These are phyloP conservation scores for Melanogrammus aeglefinus DNA, from an alignment of 2,797 vertebrate genomes.

Conservation along the genomic window DNA sequence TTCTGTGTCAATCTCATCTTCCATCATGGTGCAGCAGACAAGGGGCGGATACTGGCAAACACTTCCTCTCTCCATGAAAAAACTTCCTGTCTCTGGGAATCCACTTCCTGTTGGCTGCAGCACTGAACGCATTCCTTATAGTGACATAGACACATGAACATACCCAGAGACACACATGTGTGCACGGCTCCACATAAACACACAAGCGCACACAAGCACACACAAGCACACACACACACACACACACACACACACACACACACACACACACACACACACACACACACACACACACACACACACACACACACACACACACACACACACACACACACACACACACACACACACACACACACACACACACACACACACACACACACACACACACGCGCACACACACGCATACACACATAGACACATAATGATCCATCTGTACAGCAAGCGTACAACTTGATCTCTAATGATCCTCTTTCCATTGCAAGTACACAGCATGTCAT, in stretches of 20 bases:
- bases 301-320: too few species aligned
- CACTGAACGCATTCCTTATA: slow-evolving; percentile 57
- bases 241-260: background rate
- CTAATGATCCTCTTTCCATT: background rate
- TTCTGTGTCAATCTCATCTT: slow-evolving; percentile 56
- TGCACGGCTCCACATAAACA: slow-evolving; percentile 7
- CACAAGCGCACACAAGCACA: background rate
- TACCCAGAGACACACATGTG: background rate
- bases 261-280: too few species aligned
- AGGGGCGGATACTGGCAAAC: slow-evolving; percentile 79
- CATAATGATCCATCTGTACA: background rate
- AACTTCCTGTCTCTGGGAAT: slow-evolving; percentile 72
- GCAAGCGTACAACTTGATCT: background rate
- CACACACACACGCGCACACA: slow-evolving; percentile 22
- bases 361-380: too few species aligned
- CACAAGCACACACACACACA: slow-evolving; percentile 19
- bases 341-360: slow-evolving; percentile 22
- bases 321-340: slow-evolving; percentile 8
- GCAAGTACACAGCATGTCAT: background rate
- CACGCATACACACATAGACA: too few species aligned
- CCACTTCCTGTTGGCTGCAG: slow-evolving; percentile 72
- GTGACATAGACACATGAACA: slow-evolving; percentile 3
- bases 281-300: slow-evolving; percentile 23
- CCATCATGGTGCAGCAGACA: slow-evolving; percentile 68
- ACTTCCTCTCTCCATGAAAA: slow-evolving; percentile 77